Base-by-base conservation (phyloP, 2,888 invertebrate species). In the Campopleginae sp. region DNA sequence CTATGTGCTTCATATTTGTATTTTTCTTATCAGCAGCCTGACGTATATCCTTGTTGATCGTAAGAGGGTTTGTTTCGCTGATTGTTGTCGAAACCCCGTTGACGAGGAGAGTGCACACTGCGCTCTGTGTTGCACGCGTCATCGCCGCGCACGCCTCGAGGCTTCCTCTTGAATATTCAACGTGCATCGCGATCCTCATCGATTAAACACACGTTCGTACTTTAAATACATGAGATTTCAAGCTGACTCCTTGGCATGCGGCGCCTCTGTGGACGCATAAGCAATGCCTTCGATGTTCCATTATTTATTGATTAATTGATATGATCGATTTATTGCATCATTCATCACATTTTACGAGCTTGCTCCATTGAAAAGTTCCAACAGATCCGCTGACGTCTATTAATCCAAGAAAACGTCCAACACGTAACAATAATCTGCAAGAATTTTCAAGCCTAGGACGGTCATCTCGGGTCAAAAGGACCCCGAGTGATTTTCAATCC, bases 21-120 rank as follows among this genome's bases (percentile, higher is more conserved):
- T n/a, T 38, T 38, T 38, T 38, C n/a, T 38, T 63, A 3, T 51
- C 1, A 27, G 17, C 48, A 88, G 88, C 80, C 85, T 91, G 91
- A 91, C 91, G 89, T 92, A 91, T 90, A 90, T 88, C 89, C 92
- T 92, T 92, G 92, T 92, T 92, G 91, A 92, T 92, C 92, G 92
- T 91, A 92, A 92, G 91, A 91, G 92, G 90, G 91, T 92, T 92
- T 92, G 92, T 92, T 92, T 91, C 90, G 89, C 91, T 91, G 92
- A 92, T 92, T 92, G 91, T 92, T 92, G 92, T 92, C 91, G 90
- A 90, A 89, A 90, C 88, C 31, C 2, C 88, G 63, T 76, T 81
- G 84, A 81, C 79, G 72, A 71, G 66, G 78, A 54, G 63, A 46
- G 31, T 17, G 42, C 19, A 54, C 65, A 19, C 76, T 46, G 38